Base-by-base conservation (phyloP, 1,140 invertebrate genomes). In the Lepidostoma basale region DNA sequence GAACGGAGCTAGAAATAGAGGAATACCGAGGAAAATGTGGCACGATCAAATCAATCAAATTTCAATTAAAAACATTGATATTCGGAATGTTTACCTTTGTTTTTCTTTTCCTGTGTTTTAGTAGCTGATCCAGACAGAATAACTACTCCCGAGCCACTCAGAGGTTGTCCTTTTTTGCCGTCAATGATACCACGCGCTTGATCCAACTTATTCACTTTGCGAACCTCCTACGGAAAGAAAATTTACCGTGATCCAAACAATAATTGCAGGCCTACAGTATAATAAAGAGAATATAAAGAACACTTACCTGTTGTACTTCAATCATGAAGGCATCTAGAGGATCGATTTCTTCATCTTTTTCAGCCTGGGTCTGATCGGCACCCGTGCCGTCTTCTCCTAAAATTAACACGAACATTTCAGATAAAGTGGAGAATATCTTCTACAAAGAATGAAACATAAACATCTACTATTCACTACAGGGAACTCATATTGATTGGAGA, bases 311-410 rank as follows among this genome's bases (percentile, higher is more conserved):
- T 75, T 83, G 82, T 49, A 87, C 85, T 79, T 87, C 94, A 78
- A 91, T 88, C 97, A 99, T 99, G 76, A 93, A 99, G 5, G 96
- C 96, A 88, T 99, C 96, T 4, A 99, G 81, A 10, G 97, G 95
- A 86, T 99, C 97, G 47, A 97, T 88, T 79, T 98, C 95, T 69
- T 95, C 85, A 69, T 83, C 83, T 28, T 76, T 80, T 66, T 84
- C 79, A 66, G 79, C 77, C 65, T 83, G 78, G 39, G 54, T 62
- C 67, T 75, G 75, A 77, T 80, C 75, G 45, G 78, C 80, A 70
- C 77, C 83, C 59, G 76, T 85, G 73, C 87, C 87, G 60, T 84
- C 76, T 66, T 84, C 80, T 18, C 82, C 81, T 47, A 79, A 75
- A 60, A 65, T n/a, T n/a, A n/a, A n/a, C n/a, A n/a, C n/a, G n/a